Base-by-base conservation (phyloP, 2,797 vertebrate species). In the Anolis apletophallus region DNA sequence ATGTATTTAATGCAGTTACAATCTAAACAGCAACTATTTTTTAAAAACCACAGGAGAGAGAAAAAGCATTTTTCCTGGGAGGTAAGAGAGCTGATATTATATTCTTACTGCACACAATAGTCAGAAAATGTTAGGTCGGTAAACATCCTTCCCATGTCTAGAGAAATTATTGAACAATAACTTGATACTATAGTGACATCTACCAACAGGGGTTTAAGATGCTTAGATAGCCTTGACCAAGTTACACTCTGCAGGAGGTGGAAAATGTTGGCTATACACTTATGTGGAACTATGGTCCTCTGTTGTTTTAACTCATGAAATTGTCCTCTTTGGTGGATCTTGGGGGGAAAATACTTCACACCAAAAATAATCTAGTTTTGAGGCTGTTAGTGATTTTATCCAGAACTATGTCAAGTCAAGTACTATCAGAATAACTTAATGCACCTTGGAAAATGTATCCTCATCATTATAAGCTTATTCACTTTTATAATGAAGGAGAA, bases 161-260 rank as follows among this genome's bases (percentile, higher is more conserved):
- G 80, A 85, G 90, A 89, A 93, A 93, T 93, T 90, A 94, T 29
- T 85, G 88, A 94, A 93, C 88, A 91, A 85, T 84, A 88, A 90
- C 90, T 89, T 91, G 93, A 95, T 93, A 92, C 89, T 94, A 90
- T 90, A 91, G 81, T 91, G 91, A 93, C 91, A 93, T 81, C 83
- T 57, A 94, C 83, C 94, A 90, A 94, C 91, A 61, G 93, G 92
- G 91, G 89, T 92, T 94, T 92, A 91, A 92, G 90, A 93, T 86
- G 90, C 91, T 95, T 91, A 95, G 88, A 93, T 83, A 92, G 91
- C 86, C 92, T 81, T 92, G 88, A 87, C 90, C 92, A 95, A 94
- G 86, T 1, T 94, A 87, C 80, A 93, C 91, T 21, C 93, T 77
- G 85, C 91, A 90, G 92, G 92, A 90, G 90, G 86, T 92, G 57